phyloP scores from a whole-genome alignment of 2,888 invertebrate genomes.

The Zygaena filipendulae region DNA sequence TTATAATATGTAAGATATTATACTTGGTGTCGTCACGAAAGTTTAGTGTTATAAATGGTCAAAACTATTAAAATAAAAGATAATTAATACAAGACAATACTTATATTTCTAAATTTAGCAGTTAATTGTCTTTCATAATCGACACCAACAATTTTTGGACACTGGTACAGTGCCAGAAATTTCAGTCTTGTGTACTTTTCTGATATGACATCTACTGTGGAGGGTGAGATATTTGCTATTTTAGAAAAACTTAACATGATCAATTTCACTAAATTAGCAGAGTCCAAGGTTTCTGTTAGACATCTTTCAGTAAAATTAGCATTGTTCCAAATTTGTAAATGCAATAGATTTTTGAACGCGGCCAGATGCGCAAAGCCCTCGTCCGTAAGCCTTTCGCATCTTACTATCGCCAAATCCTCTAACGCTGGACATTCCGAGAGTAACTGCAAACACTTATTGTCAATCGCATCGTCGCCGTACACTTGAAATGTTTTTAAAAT shows the following conservation, averaged over 20 bases:
- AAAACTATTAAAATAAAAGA: slow-evolving; percentile 28
- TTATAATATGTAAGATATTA: no score
- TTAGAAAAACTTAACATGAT: slow-evolving; percentile 50
- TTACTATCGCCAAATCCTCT: slow-evolving; percentile 44
- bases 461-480: slow-evolving; percentile 44
- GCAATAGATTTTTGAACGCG: slow-evolving; percentile 31
- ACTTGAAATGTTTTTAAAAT: slow-evolving; percentile 41
- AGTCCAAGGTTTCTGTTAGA: slow-evolving; percentile 35
- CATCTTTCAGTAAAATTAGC: slow-evolving; percentile 37
- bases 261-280: slow-evolving; percentile 31
- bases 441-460: slow-evolving; percentile 37
- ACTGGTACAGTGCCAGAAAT: slow-evolving; percentile 54
- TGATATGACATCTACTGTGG: slow-evolving; percentile 47
- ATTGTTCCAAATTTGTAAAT: slow-evolving; percentile 58
- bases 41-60: slow-evolving; percentile 21
- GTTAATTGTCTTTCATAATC: slow-evolving; percentile 53
- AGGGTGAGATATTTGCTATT: slow-evolving; percentile 43
- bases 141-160: slow-evolving; percentile 43
- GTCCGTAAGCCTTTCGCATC: slow-evolving; percentile 51
- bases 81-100: slow-evolving; percentile 45
- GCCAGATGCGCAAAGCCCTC: slow-evolving; percentile 33
- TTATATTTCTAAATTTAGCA: slow-evolving; percentile 51
- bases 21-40: no score
- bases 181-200: slow-evolving; percentile 47
- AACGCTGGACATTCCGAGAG: slow-evolving; percentile 40